phyloP scores from a whole-genome alignment of 2,113 vertebrate species.

The Puma concolor region DNA sequence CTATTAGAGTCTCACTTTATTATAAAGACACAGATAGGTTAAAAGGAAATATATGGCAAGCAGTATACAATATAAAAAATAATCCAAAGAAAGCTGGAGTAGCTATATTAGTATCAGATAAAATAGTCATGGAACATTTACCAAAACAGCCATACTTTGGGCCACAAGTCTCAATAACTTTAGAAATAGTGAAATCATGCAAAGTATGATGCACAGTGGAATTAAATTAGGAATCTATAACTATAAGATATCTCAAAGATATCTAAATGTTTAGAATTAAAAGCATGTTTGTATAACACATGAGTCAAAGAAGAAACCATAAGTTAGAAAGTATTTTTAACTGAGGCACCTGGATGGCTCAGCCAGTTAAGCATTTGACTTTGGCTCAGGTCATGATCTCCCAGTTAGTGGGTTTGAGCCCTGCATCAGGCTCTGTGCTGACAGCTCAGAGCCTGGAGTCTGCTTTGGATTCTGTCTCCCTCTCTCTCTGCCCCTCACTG shows the following conservation, averaged over 20 bases:
- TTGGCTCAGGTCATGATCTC: too few relatives aligned
- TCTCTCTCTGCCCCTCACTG: too few relatives aligned
- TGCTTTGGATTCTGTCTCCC: too few relatives aligned
- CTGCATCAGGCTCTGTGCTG: too few relatives aligned
- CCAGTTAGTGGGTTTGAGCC: too few relatives aligned
- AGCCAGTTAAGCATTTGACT: too few relatives aligned
- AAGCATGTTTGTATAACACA: not conserved
- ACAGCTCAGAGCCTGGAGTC: too few relatives aligned
- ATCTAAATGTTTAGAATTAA: not conserved
- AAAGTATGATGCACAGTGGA: not conserved
- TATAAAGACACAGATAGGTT: slow-evolving; percentile 19
- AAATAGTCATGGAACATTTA: not conserved
- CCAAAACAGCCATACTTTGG: not conserved
- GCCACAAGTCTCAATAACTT: not conserved
- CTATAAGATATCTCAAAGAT: not conserved
- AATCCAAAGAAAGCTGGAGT: not conserved
- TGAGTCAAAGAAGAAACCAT: not conserved
- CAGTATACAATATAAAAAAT: not conserved
- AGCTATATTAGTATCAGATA: not conserved
- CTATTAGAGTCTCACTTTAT: slow-evolving; percentile 3
- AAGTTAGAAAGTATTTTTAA: not conserved
- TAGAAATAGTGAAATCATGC: not conserved
- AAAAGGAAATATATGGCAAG: slow-evolving; percentile 9
- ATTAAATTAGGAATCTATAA: slow-evolving; percentile 19
- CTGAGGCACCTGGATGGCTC: too few relatives aligned